Base-by-base conservation (phyloP, 1,140 invertebrate genomes). In the Drosophila truncata region DNA sequence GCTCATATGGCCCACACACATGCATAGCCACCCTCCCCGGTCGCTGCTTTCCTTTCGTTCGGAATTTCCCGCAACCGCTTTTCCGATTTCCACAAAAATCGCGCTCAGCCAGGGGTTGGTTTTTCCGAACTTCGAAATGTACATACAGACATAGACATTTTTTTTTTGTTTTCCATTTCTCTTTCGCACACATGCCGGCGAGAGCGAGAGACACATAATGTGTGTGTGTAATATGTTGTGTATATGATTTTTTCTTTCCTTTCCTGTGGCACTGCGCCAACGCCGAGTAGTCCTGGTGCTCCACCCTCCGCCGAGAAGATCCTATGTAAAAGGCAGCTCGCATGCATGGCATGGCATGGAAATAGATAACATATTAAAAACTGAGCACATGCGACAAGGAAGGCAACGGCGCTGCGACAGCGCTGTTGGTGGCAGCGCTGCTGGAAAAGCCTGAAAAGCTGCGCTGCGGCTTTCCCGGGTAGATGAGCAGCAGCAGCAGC, bases 311-410 rank as follows among this genome's bases (percentile, higher is more conserved):
- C 50, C 14, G 25, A 35, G 47, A 44, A 35, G 47, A 44, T 65
- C 41, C 67, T 91, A 91, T 91, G 79, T 91, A 91, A 73, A 80
- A 91, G 76, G 73, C 70, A 70, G 73, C 67, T 61, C 64, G 33
- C 82, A 91, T 88, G 90, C 82, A 87, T 77, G 70, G 76, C 82
- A 87, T 77, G 70, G 76, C 75, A 57, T 69, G 75, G 87, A 91
- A 55, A 91, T 82, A 91, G 88, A 91, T 90, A 91, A 91, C 90
- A 91, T 90, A 88, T 88, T 85, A 84, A 90, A 85, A 81, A 74
- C 80, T 80, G 82, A 75, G 81, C 84, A 88, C 85, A 88, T 88
- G 80, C 81, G 85, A 88, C 54, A 76, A 78, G 78, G 84, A 88
- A 35, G 75, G 73, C 78, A 71, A 78, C 35, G 60, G 46, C 31